These are phyloP conservation scores for Coenonympha arcania DNA, from an alignment of 2,888 invertebrate genomes.

Conservation along the genomic window DNA sequence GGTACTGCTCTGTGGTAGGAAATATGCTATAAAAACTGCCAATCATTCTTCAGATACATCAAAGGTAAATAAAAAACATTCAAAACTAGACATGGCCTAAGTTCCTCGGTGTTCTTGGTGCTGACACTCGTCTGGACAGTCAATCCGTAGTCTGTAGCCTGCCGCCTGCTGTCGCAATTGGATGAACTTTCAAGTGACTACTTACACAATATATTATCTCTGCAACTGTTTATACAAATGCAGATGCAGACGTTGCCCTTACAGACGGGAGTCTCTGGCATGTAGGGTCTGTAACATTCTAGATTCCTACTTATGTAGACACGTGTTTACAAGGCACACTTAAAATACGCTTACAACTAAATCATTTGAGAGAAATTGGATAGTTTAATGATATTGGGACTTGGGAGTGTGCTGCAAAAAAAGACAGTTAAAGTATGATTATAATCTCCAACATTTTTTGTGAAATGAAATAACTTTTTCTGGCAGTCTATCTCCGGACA, in stretches of 20 bases:
- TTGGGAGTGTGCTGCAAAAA: background rate
- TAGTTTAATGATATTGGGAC: background rate
- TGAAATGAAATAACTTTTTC: background rate
- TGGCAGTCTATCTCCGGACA: background rate
- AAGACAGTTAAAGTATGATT: background rate
- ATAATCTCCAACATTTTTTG: background rate
- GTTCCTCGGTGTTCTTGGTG: background rate
- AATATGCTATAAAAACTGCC: too few species aligned
- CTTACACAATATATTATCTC: constrained; percentile 24
- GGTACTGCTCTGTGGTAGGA: too few species aligned
- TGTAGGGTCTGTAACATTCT: constrained; percentile 26
- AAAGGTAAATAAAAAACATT: too few species aligned
- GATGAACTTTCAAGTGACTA: constrained; percentile 22
- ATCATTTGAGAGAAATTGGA: constrained; percentile 1
- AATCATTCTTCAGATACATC: too few species aligned
- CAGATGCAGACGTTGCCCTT: constrained; percentile 24
- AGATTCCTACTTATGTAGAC: constrained; percentile 26
- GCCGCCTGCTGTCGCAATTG: constrained; percentile 18
- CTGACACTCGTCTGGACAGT: constrained; percentile 1
- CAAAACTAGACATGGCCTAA: too few species aligned
- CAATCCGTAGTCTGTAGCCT: constrained; percentile 5
- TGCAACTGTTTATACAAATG: constrained; percentile 20
- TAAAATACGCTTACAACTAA: constrained; percentile 8
- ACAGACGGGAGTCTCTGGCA: constrained; percentile 23
- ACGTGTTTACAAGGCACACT: constrained; percentile 19